Conservation (phyloP, 2,888 invertebrate genomes). For the Sinelater perroti region DNA sequence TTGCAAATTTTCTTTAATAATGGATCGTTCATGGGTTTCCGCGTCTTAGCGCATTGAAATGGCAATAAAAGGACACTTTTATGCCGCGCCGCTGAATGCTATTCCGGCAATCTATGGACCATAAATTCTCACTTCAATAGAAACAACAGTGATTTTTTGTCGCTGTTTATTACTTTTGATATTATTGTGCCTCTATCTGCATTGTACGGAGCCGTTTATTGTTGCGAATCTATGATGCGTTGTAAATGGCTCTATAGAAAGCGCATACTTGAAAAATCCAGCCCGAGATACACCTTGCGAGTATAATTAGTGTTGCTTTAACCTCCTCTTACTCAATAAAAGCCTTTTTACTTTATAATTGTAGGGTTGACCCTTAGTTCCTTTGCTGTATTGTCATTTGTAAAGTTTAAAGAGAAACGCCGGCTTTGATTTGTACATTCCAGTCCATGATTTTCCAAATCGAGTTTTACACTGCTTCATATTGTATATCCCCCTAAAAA, state of each 20-base stretch:
- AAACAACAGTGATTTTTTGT: constrained; percentile 14
- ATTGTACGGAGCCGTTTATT: constrained; percentile 13
- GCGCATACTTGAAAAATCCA: constrained; percentile 8
- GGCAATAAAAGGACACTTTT: not conserved
- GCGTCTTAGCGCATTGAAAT: not conserved
- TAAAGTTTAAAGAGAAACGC: no score
- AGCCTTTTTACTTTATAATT: not conserved
- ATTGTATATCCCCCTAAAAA: no score
- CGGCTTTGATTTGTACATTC: no score
- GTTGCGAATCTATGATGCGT: constrained; percentile 13
- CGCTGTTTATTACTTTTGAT: constrained; percentile 16
- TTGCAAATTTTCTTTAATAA: constrained; percentile 1
- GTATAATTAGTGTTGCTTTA: no score
- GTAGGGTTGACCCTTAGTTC: not conserved
- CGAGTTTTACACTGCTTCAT: no score
- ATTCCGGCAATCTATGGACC: constrained; percentile 4
- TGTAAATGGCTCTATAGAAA: constrained; percentile 11
- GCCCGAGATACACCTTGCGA: not conserved
- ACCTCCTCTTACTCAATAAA: no score
- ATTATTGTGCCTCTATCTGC: constrained; percentile 13
- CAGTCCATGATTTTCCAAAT: no score
- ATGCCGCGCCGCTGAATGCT: not conserved
- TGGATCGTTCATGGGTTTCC: not conserved
- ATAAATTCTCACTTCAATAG: constrained; percentile 16
- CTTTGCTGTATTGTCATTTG: not conserved